These are phyloP conservation scores for Hypanus sabinus DNA, from an alignment of 2,113 vertebrate species.

Conservation along the genomic window DNA sequence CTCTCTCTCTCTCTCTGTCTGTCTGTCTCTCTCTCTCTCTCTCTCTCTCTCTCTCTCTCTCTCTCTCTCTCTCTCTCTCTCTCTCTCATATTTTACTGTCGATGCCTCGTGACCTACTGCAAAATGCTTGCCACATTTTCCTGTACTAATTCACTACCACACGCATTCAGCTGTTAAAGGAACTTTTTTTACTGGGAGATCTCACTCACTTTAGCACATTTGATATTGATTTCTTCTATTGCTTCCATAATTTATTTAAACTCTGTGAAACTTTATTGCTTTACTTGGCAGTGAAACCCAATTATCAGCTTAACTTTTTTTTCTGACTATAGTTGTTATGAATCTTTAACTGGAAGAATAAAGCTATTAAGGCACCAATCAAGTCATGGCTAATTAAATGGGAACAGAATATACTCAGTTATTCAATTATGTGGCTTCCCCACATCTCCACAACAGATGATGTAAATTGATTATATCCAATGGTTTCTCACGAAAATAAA, in stretches of 20 bases:
- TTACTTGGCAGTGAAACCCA: background rate
- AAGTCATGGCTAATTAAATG: conserved; percentile 22
- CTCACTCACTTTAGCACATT: background rate
- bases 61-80: too few species aligned
- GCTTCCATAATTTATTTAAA: conserved; percentile 1
- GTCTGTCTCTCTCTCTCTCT: too few species aligned
- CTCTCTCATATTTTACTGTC: too few species aligned
- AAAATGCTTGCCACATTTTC: background rate
- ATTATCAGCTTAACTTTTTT: conserved; percentile 18
- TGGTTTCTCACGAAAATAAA: background rate
- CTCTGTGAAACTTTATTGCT: background rate
- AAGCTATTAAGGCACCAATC: background rate
- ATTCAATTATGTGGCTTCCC: background rate
- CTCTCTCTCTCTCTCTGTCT: too few species aligned
- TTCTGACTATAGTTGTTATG: background rate
- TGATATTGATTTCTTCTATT: background rate
- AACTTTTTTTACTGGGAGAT: background rate
- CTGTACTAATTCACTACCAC: background rate
- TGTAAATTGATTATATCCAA: conserved; percentile 12
- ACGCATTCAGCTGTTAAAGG: background rate
- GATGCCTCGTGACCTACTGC: background rate
- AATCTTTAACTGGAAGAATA: conserved; percentile 24
- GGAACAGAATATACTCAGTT: background rate
- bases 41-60: too few species aligned
- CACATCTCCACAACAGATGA: background rate